A percentile compares a stretch with the other conserved stretches of the same genome.
phyloP scores from a whole-genome alignment of 2,888 invertebrate genomes.

The Germaria angustata region DNA sequence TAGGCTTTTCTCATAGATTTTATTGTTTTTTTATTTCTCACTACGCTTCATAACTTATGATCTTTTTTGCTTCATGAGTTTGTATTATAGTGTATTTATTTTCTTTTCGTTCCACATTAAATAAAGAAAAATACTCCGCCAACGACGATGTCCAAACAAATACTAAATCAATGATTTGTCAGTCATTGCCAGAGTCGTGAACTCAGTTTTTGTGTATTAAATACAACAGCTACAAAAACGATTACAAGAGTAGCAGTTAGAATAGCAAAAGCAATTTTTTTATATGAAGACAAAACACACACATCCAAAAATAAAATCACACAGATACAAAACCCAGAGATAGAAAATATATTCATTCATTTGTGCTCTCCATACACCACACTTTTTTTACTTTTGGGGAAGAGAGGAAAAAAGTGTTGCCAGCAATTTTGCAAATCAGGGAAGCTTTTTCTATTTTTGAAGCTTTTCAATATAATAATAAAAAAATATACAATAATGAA shows the following conservation, averaged over 20 bases:
- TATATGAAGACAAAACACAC: background rate
- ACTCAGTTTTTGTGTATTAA: conserved; percentile 50
- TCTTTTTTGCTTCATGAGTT: conserved; percentile 13
- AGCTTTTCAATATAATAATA: too few species aligned
- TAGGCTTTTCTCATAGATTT: conserved; percentile 20
- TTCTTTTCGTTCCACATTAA: conserved; percentile 1
- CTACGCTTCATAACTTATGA: conserved; percentile 38
- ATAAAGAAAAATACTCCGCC: conserved; percentile 71
- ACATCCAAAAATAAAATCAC: conserved; percentile 4
- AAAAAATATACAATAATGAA: background rate
- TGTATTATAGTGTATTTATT: background rate
- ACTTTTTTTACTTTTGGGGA: background rate
- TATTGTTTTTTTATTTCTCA: conserved; percentile 13
- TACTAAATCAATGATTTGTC: conserved; percentile 73
- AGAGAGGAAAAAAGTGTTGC: background rate
- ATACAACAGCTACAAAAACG: conserved; percentile 16
- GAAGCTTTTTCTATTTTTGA: too few species aligned
- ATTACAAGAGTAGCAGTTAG: conserved; percentile 7
- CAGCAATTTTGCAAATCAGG: background rate
- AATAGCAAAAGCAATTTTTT: conserved; percentile 15
- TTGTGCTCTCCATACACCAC: background rate
- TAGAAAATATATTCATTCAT: background rate
- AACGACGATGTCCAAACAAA: conserved; percentile 79
- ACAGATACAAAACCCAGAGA: background rate
- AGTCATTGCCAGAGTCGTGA: conserved; percentile 68